phyloP scores from a whole-genome alignment of 2,888 invertebrate species.

The Heteropelma amictum region DNA sequence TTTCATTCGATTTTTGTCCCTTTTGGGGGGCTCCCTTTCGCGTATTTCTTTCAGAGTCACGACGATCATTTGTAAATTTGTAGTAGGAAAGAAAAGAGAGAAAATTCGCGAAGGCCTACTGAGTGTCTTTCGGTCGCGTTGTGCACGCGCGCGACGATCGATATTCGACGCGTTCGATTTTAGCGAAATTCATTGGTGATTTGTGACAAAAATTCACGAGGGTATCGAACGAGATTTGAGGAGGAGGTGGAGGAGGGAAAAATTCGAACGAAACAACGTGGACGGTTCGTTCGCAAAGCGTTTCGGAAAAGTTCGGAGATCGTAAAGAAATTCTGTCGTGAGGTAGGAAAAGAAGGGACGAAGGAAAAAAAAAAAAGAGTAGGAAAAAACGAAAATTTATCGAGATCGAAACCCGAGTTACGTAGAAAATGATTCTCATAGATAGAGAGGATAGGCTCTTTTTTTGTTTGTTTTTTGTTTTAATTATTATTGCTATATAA shows the following conservation, averaged over 20 bases:
- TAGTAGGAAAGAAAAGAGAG: slow-evolving; percentile 8
- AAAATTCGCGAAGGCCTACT: slow-evolving; percentile 25
- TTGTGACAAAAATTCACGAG: too few species aligned
- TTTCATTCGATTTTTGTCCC: background rate
- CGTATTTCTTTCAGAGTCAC: background rate
- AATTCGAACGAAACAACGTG: too few species aligned
- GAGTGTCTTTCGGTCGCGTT: slow-evolving; percentile 40
- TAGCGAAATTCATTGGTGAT: too few species aligned
- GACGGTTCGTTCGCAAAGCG: too few species aligned
- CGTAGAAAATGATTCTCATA: slow-evolving; percentile 59
- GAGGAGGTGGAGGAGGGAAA: too few species aligned
- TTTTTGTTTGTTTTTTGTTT: slow-evolving; percentile 28
- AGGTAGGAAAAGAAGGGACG: slow-evolving; percentile 5
- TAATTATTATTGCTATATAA: slow-evolving; percentile 16
- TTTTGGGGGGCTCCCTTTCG: background rate
- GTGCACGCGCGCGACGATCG: slow-evolving; percentile 9
- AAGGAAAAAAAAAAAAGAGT: slow-evolving; percentile 32
- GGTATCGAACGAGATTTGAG: too few species aligned
- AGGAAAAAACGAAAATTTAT: slow-evolving; percentile 34
- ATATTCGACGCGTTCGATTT: too few species aligned
- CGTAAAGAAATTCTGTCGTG: slow-evolving; percentile 8
- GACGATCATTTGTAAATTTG: slow-evolving; percentile 12
- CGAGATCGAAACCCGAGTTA: slow-evolving; percentile 38
- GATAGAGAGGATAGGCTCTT: slow-evolving; percentile 52
- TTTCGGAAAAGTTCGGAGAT: slow-evolving; percentile 37